A percentile compares a stretch with the other conserved stretches of the same genome.
phyloP scores from a whole-genome alignment of 2,888 invertebrate species.

The Lampropteryx suffumata region DNA sequence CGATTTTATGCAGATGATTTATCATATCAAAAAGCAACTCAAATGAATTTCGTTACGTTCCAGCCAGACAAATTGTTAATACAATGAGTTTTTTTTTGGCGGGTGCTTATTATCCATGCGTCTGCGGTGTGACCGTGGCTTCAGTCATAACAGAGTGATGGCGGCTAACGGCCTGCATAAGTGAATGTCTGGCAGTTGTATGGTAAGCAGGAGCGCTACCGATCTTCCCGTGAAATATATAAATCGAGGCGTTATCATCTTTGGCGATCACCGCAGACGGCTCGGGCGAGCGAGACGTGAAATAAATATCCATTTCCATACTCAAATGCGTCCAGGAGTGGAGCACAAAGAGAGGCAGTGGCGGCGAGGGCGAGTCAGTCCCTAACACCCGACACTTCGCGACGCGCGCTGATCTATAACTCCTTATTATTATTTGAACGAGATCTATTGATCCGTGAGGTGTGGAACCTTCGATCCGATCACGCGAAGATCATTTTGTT shows the following conservation, averaged over 20 bases:
- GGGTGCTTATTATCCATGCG: too few species aligned
- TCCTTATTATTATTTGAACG: slow-evolving; percentile 82
- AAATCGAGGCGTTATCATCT: slow-evolving; percentile 79
- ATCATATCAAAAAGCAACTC: too few species aligned
- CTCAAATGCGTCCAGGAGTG: slow-evolving; percentile 61
- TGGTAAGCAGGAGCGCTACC: slow-evolving; percentile 70
- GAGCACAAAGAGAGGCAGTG: slow-evolving; percentile 51
- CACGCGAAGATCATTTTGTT: slow-evolving; percentile 79
- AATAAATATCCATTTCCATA: slow-evolving; percentile 82
- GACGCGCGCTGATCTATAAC: slow-evolving; percentile 75
- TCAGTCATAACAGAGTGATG: slow-evolving; percentile 33
- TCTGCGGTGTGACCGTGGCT: slow-evolving; percentile 8
- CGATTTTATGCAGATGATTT: too few species aligned
- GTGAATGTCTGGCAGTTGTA: slow-evolving; percentile 64
- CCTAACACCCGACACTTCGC: slow-evolving; percentile 40
- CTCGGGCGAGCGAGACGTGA: slow-evolving; percentile 62
- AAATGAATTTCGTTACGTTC: too few species aligned
- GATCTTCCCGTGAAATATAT: slow-evolving; percentile 80
- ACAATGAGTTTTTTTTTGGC: too few species aligned
- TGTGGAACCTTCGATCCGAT: slow-evolving; percentile 76
- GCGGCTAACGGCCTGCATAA: slow-evolving; percentile 53
- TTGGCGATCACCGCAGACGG: slow-evolving; percentile 73
- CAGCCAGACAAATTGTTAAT: too few species aligned
- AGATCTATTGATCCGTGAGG: slow-evolving; percentile 81
- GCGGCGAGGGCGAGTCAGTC: slow-evolving; percentile 46